Base-by-base conservation (phyloP, 2,797 vertebrate species). In the Euphonia xanthogaster region DNA sequence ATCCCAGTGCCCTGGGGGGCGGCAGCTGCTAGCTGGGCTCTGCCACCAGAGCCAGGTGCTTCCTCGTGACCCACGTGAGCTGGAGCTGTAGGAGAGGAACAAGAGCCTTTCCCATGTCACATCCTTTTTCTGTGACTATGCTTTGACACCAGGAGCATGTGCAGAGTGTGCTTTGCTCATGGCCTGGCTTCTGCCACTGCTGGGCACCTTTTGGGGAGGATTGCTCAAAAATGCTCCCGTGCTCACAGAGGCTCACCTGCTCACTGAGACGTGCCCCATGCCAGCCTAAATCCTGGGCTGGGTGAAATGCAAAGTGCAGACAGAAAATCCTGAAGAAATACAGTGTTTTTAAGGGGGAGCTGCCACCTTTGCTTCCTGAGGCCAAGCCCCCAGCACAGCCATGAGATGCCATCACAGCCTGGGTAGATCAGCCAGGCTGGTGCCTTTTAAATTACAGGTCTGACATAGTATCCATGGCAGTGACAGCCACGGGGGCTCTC, bases 1-100 rank as follows among this genome's bases (percentile, higher is more conserved):
- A 2, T 50, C 58, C 23, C 40, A 31, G n/a, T 65, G 44, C 39
- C 24, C 55, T 42, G 51, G 22, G 18, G 40, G 19, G 27, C 53
- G 65, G 30, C 55, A 66, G 39, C 47, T 76, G 37, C 40, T 16
- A 9, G 22, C 40, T n/a, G 35, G 62, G 62, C 20, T 39, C 48
- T 63, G 61, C 35, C 6, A 3, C 33, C 35, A 6, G n/a, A 31
- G 22, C 53, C 53, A 30, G 40, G 28, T 1, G 0, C 35, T 40
- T 55, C 50, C 61, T 58, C 0, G 0, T 62, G 74, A 27, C 40
- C 48, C 39, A 10, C 0, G 1, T 23, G 45, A 84, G 57, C 48
- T 47, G 53, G 15, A 78, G 57, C 8, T 7, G 1, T 9, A n/a
- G 57, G 39, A 0, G 3, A 73, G 51, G 50, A 82, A 12, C 0